Conservation (phyloP, 2,113 vertebrate species). For the Noturus placidus region DNA sequence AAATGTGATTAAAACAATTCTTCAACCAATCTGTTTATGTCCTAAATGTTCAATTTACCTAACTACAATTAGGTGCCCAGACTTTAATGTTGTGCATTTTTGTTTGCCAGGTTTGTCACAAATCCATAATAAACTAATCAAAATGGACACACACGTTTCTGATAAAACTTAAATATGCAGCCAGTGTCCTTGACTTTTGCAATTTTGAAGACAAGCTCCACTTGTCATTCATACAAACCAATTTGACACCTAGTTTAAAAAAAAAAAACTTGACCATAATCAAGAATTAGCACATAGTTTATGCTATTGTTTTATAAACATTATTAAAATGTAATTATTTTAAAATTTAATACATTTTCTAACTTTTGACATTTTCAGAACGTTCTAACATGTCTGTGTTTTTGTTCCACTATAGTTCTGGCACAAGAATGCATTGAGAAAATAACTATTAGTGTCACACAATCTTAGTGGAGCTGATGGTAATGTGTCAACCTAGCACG, state of each 20-base stretch:
- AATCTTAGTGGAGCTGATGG: background rate
- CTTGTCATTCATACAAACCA: background rate
- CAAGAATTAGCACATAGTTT: background rate
- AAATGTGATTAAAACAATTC: background rate
- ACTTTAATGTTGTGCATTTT: background rate
- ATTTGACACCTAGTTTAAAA: background rate
- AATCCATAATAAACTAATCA: background rate
- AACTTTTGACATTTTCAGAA: background rate
- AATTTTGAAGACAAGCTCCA: background rate
- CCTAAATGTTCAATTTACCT: background rate
- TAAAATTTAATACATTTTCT: background rate
- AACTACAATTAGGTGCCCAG: background rate
- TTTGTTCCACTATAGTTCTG: slow-evolving; percentile 8
- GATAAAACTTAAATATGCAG: background rate
- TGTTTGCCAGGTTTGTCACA: background rate
- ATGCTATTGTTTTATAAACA: background rate
- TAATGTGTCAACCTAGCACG: background rate
- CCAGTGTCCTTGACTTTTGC: background rate
- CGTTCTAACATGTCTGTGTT: background rate
- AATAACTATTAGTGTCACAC: background rate
- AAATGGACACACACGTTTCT: background rate
- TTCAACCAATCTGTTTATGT: background rate
- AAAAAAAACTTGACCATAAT: background rate
- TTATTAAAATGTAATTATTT: background rate
- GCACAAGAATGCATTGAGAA: background rate